Evolutionary conservation across 35 echinoderm and acorn worm genomes (phyloP), one percentile per base, ranked within the genome.

Genomic region (Holothuria glaberrima): DNA sequence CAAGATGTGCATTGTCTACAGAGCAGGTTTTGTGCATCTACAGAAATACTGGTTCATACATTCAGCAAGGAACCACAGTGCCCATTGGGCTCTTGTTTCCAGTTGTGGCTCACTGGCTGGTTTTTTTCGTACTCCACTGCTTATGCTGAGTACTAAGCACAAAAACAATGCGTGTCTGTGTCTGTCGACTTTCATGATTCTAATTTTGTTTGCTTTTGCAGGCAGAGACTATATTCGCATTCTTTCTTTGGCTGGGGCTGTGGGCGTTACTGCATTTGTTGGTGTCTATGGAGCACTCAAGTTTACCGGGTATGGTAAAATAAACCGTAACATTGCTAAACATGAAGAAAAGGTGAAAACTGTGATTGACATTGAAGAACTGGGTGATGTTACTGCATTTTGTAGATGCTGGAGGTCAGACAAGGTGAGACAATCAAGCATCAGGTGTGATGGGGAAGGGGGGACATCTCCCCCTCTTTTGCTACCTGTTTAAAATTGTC

Each of bases 321-420:
- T 87, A 33, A 87, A 87, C 38, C 85, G 70, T 20, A 83, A 69
- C 7, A 69, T 69, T 21, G 66, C 31, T 29, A 33, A 69, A 20
- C 66, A 69, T 69, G 66, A 69, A 69, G 66, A 29, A 69, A 26
- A 33, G 6, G 31, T 69, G 66, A 26, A 29, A 6, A 69, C 66
- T 69, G 66, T 33, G 24, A 69, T 69, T 26, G 25, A 69, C 31
- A 25, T 33, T 33, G 66, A 69, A 33, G 66, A 69, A 21, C 25
- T 69, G 5, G 66, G 31, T 4, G 31, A 69, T 33, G 31, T 69
- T 25, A 29, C 66, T 0, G 91, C 86, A 7, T 93, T 89, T 67
- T 93, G 91, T 61, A 73, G 91, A 30, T 93, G 91, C 66, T 93
- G 91, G 91, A 54, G 75, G 30, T 93, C 91, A 31, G 84, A 83